These are phyloP conservation scores for Ochotona curzoniae DNA, from an alignment of 2,113 vertebrate genomes.

Conservation along the genomic window DNA sequence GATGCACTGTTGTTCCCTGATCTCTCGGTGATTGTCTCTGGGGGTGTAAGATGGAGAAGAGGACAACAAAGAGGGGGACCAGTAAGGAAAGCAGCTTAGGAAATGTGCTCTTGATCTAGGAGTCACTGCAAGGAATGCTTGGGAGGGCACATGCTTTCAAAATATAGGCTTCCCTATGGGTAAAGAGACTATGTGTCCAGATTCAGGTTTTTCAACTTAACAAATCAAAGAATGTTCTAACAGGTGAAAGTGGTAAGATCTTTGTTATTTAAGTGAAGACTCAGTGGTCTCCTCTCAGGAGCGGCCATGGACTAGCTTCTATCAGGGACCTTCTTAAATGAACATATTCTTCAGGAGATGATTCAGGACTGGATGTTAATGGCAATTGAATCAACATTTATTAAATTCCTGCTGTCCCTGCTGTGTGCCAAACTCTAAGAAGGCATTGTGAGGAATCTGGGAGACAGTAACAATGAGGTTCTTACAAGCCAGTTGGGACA, in stretches of 20 bases:
- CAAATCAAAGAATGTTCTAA: neutral
- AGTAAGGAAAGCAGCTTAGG: neutral
- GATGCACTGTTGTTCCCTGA: neutral
- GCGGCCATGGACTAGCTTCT: too few species aligned
- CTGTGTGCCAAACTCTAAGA: neutral
- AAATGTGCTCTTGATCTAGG: neutral
- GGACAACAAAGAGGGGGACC: neutral
- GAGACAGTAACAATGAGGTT: neutral
- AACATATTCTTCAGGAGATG: neutral
- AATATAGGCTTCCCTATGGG: neutral
- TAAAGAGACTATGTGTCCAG: neutral
- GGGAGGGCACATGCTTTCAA: neutral
- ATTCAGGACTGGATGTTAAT: neutral
- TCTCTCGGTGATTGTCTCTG: neutral
- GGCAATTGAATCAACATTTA: neutral
- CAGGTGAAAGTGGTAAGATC: neutral
- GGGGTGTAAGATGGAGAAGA: neutral
- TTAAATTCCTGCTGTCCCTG: too few species aligned
- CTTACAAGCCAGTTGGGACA: neutral
- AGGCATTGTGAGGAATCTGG: neutral
- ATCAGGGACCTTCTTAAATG: neutral
- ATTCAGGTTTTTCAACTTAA: neutral
- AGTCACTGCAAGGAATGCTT: neutral
- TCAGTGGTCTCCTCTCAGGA: neutral
- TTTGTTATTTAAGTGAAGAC: neutral